Conservation (phyloP, 1,140 invertebrate genomes). For the Drosophila ironensis region DNA sequence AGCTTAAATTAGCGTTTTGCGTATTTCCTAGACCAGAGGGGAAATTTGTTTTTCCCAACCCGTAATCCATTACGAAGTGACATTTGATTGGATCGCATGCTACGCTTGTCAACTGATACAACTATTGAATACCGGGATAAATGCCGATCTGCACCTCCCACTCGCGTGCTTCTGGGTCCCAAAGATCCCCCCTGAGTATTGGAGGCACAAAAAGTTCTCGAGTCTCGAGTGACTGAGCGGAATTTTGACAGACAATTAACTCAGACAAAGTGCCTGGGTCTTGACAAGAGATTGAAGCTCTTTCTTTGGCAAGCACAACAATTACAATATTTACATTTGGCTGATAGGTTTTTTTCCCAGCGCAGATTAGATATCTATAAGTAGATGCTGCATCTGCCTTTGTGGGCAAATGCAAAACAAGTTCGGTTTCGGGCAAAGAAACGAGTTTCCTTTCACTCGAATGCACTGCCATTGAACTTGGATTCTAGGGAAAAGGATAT, state of each 20-base stretch:
- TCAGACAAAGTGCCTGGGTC: conserved; percentile 27
- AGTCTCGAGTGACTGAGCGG: conserved; percentile 13
- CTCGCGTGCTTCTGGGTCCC: conserved; percentile 16
- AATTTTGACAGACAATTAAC: conserved; percentile 39
- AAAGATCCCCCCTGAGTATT: conserved; percentile 30
- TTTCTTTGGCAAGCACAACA: conserved; percentile 11
- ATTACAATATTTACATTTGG: conserved; percentile 32
- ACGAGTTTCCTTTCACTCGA: conserved; percentile 64
- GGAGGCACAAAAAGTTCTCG: conserved; percentile 17
- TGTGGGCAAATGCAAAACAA: conserved; percentile 31
- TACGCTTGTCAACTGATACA: conserved; percentile 32
- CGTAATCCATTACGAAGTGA: conserved; percentile 24
- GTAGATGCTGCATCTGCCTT: not conserved
- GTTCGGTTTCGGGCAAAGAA: conserved; percentile 20
- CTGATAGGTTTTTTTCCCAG: not conserved
- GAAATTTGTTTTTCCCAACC: conserved; percentile 5
- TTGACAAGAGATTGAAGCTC: conserved; percentile 36
- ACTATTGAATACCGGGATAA: conserved; percentile 1
- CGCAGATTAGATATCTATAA: conserved; percentile 13
- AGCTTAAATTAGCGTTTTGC: not conserved
- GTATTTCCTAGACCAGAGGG: conserved; percentile 2
- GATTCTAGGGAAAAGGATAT: conserved; percentile 40
- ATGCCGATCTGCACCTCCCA: conserved; percentile 11
- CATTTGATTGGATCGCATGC: conserved; percentile 17
- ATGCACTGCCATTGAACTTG: conserved; percentile 30